Conservation (phyloP, 2,113 vertebrate genomes). For the Bungarus multicinctus region DNA sequence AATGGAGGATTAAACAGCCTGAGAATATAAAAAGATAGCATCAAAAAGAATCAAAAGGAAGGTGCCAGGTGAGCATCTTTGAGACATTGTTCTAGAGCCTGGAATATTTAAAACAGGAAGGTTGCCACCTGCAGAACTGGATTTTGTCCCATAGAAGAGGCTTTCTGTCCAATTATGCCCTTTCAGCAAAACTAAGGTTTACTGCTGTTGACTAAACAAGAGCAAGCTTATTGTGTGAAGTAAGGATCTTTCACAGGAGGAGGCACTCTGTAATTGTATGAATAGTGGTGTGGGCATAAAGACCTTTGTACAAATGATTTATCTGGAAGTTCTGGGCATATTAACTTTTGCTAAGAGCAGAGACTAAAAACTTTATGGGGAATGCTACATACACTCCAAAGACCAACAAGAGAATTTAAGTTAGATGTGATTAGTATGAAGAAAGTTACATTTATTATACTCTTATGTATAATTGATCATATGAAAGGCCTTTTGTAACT, state of each 20-base stretch:
- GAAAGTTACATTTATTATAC: conserved; percentile 82
- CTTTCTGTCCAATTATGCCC: conserved; percentile 33
- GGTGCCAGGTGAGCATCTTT: neutral
- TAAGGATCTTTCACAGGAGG: conserved; percentile 47
- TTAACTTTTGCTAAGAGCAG: conserved; percentile 79
- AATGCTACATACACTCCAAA: conserved; percentile 76
- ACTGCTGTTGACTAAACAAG: conserved; percentile 42
- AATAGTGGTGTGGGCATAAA: conserved; percentile 64
- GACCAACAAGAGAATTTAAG: conserved; percentile 77
- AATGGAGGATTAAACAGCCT: neutral
- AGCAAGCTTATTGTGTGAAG: conserved; percentile 38
- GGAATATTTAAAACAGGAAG: neutral
- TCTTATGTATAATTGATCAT: conserved; percentile 83
- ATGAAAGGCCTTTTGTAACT: conserved; percentile 81
- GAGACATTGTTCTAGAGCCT: neutral
- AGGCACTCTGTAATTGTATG: conserved; percentile 60
- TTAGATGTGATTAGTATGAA: conserved; percentile 82
- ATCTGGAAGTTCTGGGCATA: conserved; percentile 74
- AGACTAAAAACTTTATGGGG: conserved; percentile 78
- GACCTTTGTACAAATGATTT: conserved; percentile 67
- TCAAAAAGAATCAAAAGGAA: neutral
- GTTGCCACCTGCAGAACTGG: neutral
- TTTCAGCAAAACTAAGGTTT: conserved; percentile 47
- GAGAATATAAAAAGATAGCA: neutral
- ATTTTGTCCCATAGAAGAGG: conserved; percentile 1